Percentiles rank a stretch among this genome's conserved stretches.
phyloP scores from a whole-genome alignment of 2,888 invertebrate genomes.

The Hermodice carunculata region DNA sequence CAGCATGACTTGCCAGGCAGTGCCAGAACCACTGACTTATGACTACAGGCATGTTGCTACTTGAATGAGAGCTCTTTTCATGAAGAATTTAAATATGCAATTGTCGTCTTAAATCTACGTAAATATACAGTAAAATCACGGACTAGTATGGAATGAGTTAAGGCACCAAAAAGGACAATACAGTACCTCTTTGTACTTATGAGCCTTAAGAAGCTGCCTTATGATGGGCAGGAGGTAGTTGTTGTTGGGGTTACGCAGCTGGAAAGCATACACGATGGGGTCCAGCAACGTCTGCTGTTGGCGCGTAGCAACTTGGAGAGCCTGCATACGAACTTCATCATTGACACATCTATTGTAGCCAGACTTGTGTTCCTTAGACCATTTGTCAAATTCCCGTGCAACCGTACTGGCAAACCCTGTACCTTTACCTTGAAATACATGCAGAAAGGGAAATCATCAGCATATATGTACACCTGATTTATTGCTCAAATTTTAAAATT shows the following conservation, averaged over 20 bases:
- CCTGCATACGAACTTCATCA: not conserved
- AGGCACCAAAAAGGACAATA: not conserved
- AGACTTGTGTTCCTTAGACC: not conserved
- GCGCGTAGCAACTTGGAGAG: conserved; percentile 6
- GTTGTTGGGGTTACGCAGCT: conserved; percentile 26
- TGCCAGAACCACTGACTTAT: too few species aligned
- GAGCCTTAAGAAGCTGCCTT: conserved; percentile 38
- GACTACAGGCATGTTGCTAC: too few species aligned
- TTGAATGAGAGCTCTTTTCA: too few species aligned
- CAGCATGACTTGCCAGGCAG: too few species aligned
- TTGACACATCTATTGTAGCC: not conserved
- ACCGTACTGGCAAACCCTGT: not conserved
- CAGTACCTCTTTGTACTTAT: conserved; percentile 54
- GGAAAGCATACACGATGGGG: not conserved
- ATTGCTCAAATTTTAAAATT: too few species aligned
- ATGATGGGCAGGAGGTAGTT: conserved; percentile 50
- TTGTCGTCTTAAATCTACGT: too few species aligned
- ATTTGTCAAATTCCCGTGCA: conserved; percentile 18
- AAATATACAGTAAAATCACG: too few species aligned
- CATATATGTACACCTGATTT: too few species aligned
- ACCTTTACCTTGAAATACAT: conserved; percentile 14
- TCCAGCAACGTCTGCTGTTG: not conserved
- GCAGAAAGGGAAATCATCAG: too few species aligned
- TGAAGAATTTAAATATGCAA: too few species aligned
- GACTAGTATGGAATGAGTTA: too few species aligned